Evolutionary conservation across 2,797 vertebrate genomes (phyloP).

Genomic region (Hippopotamyrus pictus): DNA sequence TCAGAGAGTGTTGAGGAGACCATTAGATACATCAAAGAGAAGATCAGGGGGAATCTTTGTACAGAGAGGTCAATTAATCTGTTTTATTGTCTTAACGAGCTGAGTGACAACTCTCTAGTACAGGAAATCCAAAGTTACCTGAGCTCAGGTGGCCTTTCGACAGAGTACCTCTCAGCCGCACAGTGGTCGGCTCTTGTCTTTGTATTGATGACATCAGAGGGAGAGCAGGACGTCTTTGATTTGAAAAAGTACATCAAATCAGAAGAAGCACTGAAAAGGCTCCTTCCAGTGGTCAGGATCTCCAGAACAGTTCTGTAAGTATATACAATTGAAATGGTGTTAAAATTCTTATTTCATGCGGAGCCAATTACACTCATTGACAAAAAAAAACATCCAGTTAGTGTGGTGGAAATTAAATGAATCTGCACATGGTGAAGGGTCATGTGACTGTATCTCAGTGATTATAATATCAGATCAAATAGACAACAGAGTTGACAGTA

Average conservation of each 20-base stretch:
- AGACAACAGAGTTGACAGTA: no score
- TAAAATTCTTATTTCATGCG: neutral
- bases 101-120: constrained; percentile 2
- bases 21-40: constrained; percentile 1
- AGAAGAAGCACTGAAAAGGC: neutral
- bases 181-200: constrained; percentile 3
- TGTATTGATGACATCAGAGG: neutral
- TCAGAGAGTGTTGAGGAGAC: neutral
- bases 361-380: neutral
- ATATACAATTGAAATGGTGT: neutral
- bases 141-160: neutral
- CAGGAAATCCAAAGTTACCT: neutral
- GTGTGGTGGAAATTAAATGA: neutral
- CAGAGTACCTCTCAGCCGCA: neutral
- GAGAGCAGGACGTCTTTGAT: neutral
- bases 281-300: neutral
- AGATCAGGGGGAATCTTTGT: neutral
- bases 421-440: neutral
- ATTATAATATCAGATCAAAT: neutral
- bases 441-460: neutral
- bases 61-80: neutral
- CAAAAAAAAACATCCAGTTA: neutral
- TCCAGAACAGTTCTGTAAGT: constrained; percentile 9
- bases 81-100: neutral
- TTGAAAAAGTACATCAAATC: neutral